These are phyloP conservation scores for Parauchenoglanis ngamensis DNA, from an alignment of 2,797 vertebrate species.

Conservation along the genomic window DNA sequence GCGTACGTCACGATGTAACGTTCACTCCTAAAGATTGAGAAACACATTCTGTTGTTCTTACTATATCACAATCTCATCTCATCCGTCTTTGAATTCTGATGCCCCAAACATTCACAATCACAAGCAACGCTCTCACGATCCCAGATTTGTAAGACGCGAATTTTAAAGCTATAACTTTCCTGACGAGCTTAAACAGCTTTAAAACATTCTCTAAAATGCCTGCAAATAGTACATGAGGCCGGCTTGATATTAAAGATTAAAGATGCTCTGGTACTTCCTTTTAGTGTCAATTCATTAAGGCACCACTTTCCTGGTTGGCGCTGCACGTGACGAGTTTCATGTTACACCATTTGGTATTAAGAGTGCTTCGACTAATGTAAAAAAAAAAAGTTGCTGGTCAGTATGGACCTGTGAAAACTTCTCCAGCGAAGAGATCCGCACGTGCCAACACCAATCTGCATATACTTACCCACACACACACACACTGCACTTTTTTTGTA, in stretches of 20 bases:
- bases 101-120: background rate
- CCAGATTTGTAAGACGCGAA: no score
- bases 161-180: background rate
- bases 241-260: background rate
- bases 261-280: background rate
- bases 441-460: background rate
- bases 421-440: background rate
- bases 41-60: background rate
- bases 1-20: no score
- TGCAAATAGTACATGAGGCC: background rate
- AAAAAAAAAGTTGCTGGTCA: slow-evolving; percentile 6
- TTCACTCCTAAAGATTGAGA: background rate
- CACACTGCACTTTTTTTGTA: background rate
- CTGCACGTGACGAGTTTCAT: no score
- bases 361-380: background rate
- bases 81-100: background rate
- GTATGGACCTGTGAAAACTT: background rate
- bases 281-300: background rate
- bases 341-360: background rate
- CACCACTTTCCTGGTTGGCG: background rate
- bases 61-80: no score
- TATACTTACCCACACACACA: background rate
- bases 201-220: background rate
- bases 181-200: background rate
- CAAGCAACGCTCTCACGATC: no score